Conservation (phyloP, 2,888 invertebrate species). For the Anticlea derivata region DNA sequence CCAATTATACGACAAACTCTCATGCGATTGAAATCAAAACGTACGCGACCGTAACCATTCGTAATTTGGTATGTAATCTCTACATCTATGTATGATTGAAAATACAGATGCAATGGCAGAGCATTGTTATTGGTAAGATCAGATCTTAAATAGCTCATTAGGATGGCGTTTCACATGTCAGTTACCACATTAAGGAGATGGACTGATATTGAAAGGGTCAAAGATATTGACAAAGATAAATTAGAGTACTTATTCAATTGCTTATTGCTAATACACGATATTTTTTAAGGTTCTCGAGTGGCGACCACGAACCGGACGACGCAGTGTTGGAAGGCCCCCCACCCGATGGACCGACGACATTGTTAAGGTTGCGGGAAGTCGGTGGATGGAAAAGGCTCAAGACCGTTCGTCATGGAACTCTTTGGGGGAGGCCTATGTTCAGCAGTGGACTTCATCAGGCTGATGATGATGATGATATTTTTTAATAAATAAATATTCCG, state of each 20-base stretch:
- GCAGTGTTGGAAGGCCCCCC: no score
- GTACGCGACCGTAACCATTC: slow-evolving; percentile 52
- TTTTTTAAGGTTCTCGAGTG: no score
- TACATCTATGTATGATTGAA: slow-evolving; percentile 37
- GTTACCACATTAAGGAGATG: slow-evolving; percentile 3
- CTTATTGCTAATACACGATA: background rate
- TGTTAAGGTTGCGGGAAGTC: no score
- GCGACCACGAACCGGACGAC: no score
- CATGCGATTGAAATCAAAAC: slow-evolving; percentile 53
- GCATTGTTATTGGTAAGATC: slow-evolving; percentile 13
- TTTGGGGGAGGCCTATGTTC: no score
- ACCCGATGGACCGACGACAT: no score
- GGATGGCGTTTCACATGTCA: slow-evolving; percentile 13
- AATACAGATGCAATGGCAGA: slow-evolving; percentile 11
- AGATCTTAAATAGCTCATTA: slow-evolving; percentile 21
- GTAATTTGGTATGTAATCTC: slow-evolving; percentile 62
- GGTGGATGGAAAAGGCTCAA: no score
- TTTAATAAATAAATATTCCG: no score
- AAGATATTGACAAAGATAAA: slow-evolving; percentile 10
- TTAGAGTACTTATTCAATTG: background rate
- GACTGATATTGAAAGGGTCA: slow-evolving; percentile 15
- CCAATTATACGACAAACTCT: slow-evolving; percentile 49
- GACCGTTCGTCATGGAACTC: no score
- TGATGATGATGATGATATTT: no score
- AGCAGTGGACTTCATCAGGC: no score